These are phyloP conservation scores for Cromileptes altivelis DNA, from an alignment of 2,113 vertebrate genomes.

Conservation along the genomic window DNA sequence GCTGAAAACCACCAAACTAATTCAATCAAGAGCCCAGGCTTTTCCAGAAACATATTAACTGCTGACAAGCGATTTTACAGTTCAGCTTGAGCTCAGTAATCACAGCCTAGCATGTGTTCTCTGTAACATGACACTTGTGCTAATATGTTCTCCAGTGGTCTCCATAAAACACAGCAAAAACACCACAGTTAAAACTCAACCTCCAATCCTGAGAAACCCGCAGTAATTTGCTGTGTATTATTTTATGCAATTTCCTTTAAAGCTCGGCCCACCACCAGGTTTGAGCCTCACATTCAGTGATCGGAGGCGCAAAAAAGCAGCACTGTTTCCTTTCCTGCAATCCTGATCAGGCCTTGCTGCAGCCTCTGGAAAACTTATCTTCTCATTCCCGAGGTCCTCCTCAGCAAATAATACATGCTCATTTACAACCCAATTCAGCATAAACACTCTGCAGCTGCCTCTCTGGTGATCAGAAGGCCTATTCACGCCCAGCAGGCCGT, in stretches of 20 bases:
- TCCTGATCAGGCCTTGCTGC: slow-evolving; percentile 26
- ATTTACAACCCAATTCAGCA: slow-evolving; percentile 77
- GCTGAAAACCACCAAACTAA: slow-evolving; percentile 76
- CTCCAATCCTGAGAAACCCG: slow-evolving; percentile 53
- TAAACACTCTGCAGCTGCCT: slow-evolving; percentile 74
- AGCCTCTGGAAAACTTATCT: slow-evolving; percentile 64
- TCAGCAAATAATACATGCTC: slow-evolving; percentile 73
- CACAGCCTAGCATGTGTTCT: slow-evolving; percentile 79
- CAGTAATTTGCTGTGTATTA: slow-evolving; percentile 71
- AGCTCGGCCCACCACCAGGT: slow-evolving; percentile 44
- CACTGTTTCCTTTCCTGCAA: slow-evolving; percentile 23
- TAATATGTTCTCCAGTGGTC: slow-evolving; percentile 80
- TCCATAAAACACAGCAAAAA: slow-evolving; percentile 70
- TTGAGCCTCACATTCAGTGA: slow-evolving; percentile 34
- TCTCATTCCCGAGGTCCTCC: slow-evolving; percentile 63
- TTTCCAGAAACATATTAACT: slow-evolving; percentile 81
- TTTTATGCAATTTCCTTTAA: slow-evolving; percentile 67
- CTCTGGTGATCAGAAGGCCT: slow-evolving; percentile 69
- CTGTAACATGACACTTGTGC: slow-evolving; percentile 78
- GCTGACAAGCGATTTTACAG: slow-evolving; percentile 83
- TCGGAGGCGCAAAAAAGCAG: slow-evolving; percentile 11
- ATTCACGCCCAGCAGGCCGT: slow-evolving; percentile 73
- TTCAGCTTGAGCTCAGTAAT: slow-evolving; percentile 78
- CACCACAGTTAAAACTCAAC: slow-evolving; percentile 64
- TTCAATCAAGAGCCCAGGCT: slow-evolving; percentile 77